Evolutionary conservation across 1,140 invertebrate genomes (phyloP).

Genomic region (Antheraea mylitta): DNA sequence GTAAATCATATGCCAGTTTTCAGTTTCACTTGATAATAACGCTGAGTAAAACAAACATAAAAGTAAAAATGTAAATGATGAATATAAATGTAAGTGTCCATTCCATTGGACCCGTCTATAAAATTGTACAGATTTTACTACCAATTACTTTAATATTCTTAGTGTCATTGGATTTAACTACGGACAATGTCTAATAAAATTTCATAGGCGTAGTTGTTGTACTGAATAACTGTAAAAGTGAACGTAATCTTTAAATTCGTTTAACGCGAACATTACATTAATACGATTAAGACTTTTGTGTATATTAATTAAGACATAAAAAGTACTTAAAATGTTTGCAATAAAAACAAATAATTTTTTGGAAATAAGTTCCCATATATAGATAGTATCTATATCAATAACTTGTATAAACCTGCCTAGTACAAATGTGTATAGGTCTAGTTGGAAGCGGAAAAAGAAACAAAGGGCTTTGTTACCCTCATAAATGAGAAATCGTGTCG

Average conservation of each 20-base stretch:
- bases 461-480: constrained; percentile 58
- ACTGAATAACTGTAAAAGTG: background rate
- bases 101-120: background rate
- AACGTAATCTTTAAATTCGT: background rate
- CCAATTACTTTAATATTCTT: constrained; percentile 3
- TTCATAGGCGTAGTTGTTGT: background rate
- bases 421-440: background rate
- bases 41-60: no score
- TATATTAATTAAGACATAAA: no score
- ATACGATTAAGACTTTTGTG: no score
- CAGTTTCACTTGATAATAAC: no score
- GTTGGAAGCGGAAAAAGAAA: constrained; percentile 49
- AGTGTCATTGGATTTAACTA: background rate
- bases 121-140: background rate
- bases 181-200: background rate
- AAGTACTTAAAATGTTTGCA: no score
- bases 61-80: background rate
- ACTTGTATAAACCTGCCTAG: background rate
- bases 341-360: background rate
- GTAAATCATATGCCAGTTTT: no score
- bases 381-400: background rate
- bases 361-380: background rate
- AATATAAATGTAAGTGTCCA: background rate
- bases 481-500: constrained; percentile 56
- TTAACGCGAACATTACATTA: no score